Conservation (phyloP, 1,140 invertebrate species). For the Penaeus vannamei region DNA sequence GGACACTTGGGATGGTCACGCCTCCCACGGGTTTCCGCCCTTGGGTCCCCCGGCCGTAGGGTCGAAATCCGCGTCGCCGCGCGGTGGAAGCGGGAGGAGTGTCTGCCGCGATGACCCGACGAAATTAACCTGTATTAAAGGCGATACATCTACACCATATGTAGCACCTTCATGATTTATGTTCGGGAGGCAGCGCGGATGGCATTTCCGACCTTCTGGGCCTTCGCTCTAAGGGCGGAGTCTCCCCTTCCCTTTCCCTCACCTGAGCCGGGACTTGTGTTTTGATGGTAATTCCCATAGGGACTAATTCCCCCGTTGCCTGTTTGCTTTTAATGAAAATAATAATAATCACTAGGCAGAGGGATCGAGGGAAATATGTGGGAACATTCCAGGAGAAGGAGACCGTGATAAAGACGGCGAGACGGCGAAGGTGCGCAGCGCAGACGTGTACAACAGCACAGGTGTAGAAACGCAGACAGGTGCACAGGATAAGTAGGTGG, state of each 20-base stretch:
- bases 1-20: background rate
- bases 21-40: background rate
- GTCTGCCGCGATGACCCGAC: slow-evolving; percentile 35
- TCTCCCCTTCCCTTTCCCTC: too few relatives aligned
- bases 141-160: slow-evolving; percentile 64
- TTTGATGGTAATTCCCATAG: background rate
- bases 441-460: too few relatives aligned
- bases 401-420: background rate
- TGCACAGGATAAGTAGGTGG: too few relatives aligned
- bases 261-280: background rate
- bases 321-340: slow-evolving; percentile 49
- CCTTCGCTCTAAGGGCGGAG: background rate
- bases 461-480: too few relatives aligned
- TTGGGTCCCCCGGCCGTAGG: background rate
- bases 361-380: background rate
- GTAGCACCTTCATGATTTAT: slow-evolving; percentile 64
- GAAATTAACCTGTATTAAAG: slow-evolving; percentile 65
- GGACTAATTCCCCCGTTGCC: slow-evolving; percentile 1
- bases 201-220: slow-evolving; percentile 32
- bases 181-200: background rate
- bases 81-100: background rate
- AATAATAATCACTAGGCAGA: slow-evolving; percentile 1
- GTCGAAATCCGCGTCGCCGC: background rate
- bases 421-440: background rate
- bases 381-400: too few relatives aligned